A percentile compares a stretch with the other conserved stretches of the same genome.
Conservation (phyloP, 2,888 invertebrate genomes). For the Yponomeuta evonymella region DNA sequence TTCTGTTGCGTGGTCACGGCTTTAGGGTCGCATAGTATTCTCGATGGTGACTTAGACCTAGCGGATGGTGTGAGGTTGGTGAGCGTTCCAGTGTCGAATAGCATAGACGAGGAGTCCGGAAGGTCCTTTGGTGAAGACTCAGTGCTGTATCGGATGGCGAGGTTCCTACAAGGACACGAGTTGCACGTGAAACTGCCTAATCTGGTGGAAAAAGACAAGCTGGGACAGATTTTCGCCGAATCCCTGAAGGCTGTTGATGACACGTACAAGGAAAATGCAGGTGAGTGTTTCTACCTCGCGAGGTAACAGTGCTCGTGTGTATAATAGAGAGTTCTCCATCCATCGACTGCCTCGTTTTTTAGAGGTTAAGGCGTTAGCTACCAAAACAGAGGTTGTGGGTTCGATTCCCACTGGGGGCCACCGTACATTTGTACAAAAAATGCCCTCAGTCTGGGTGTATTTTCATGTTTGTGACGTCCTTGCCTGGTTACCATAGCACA, state of each 20-base stretch:
- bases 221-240: slow-evolving; percentile 75
- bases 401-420: no score
- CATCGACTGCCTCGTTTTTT: no score
- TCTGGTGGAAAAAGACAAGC: slow-evolving; percentile 79
- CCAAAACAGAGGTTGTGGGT: no score
- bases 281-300: slow-evolving; percentile 31
- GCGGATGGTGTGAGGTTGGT: slow-evolving; percentile 80
- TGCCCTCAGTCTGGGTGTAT: no score
- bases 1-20: slow-evolving; percentile 32
- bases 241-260: slow-evolving; percentile 69
- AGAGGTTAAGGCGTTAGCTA: no score
- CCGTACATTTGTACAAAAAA: no score
- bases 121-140: slow-evolving; percentile 69
- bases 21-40: slow-evolving; percentile 36
- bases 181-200: slow-evolving; percentile 82
- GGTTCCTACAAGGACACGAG: slow-evolving; percentile 83
- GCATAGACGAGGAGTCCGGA: slow-evolving; percentile 59
- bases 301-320: no score
- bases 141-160: slow-evolving; percentile 76
- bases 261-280: slow-evolving; percentile 61
- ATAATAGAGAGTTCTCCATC: no score
- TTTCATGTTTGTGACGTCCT: no score
- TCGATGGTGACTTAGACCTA: slow-evolving; percentile 74
- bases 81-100: slow-evolving; percentile 66
- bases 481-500: no score